Conservation (phyloP, 2,113 vertebrate species). For the Uria aalge region DNA sequence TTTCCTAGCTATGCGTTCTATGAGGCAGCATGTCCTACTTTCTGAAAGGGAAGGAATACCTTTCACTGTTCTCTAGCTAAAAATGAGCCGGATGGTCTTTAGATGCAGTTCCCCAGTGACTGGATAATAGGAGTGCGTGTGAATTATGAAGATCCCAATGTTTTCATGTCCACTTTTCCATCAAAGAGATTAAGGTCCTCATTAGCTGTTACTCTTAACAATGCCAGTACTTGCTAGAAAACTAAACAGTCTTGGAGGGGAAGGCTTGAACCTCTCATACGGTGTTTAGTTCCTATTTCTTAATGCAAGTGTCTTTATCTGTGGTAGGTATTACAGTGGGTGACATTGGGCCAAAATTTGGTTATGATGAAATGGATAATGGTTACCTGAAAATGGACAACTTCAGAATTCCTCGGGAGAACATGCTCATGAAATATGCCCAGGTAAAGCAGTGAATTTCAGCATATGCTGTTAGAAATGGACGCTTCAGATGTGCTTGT, state of each 20-base stretch:
- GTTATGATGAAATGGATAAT: conserved; percentile 94
- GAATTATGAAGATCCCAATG: background rate
- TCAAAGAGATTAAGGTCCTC: background rate
- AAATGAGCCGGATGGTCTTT: background rate
- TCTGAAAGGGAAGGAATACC: background rate
- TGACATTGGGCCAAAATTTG: conserved; percentile 97
- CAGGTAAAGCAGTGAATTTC: conserved; percentile 78
- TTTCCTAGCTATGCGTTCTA: background rate
- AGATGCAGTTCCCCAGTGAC: background rate
- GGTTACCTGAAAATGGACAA: conserved; percentile 95
- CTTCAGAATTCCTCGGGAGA: conserved; percentile 91
- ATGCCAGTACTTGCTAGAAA: background rate
- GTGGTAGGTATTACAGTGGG: conserved; percentile 88
- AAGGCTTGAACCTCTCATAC: background rate
- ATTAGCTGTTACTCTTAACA: background rate
- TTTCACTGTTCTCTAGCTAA: background rate
- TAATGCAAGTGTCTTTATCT: background rate
- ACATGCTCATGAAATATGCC: conserved; percentile 97
- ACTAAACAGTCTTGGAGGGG: background rate
- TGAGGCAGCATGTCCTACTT: background rate
- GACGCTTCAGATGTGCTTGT: background rate
- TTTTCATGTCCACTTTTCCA: background rate
- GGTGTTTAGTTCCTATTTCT: background rate
- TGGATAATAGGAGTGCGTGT: background rate
- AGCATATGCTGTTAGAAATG: background rate